A percentile compares a stretch with the other conserved stretches of the same genome.
These are phyloP conservation scores for Pantherophis alleghaniensis DNA, from an alignment of 2,797 vertebrate genomes.

Conservation along the genomic window DNA sequence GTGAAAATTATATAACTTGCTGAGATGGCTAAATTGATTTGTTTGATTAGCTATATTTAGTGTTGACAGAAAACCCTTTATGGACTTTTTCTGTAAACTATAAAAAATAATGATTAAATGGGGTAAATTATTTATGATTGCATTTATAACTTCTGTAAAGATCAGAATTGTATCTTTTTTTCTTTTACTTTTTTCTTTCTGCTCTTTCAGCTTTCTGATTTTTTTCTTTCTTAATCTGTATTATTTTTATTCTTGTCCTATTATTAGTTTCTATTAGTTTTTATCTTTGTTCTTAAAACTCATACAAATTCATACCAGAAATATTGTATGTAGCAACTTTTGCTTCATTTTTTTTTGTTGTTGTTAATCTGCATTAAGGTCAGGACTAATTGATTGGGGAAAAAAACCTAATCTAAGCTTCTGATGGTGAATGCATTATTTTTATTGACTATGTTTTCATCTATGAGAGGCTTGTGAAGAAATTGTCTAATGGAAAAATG, in stretches of 20 bases:
- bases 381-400: neutral
- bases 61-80: neutral
- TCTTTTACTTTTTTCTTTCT: neutral
- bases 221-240: neutral
- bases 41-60: neutral
- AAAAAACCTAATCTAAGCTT: slow-evolving; percentile 1
- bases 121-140: neutral
- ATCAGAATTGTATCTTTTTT: neutral
- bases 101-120: neutral
- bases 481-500: neutral
- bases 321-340: neutral
- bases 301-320: neutral
- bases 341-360: neutral
- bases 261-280: neutral
- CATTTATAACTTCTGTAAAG: neutral
- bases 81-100: neutral
- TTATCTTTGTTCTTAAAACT: neutral
- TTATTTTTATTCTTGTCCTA: neutral
- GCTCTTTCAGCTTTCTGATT: neutral
- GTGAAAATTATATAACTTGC: neutral
- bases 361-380: slow-evolving; percentile 10
- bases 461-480: neutral
- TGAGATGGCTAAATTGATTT: neutral
- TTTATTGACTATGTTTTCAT: slow-evolving; percentile 4
- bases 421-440: neutral